Base-by-base conservation (phyloP, 2,113 vertebrate genomes). In the Paracanthobrama guichenoti region DNA sequence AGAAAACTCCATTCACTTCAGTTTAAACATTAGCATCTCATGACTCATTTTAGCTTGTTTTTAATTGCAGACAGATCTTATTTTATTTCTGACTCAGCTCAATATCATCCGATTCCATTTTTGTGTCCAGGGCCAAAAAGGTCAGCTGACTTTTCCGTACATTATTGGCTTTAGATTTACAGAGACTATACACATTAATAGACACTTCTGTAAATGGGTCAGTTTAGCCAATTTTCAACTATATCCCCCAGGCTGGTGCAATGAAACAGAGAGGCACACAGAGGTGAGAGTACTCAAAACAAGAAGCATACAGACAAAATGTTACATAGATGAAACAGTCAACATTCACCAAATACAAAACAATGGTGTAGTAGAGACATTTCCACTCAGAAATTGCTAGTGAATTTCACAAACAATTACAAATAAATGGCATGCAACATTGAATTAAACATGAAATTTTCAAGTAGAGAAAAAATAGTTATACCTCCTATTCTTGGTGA, bases 221-320 rank as follows among this genome's bases (percentile, higher is more conserved):
- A 62, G 24, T 79, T 46, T 62, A 64, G 77, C 4, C 57, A 79
- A 79, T 64, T 28, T 20, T 62, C 57, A 79, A 79, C 77, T 26
- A 20, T 46, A 62, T 16, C 57, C 14, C 39, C 22, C 0, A 1
- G 76, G 55, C 12, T 60, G 11, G 31, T 18, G 4, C 13, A 42
- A 44, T 1, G 8, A 7, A 2, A 76, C 71, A 48, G 22, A 73
- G 71, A 20, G 24, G n/a, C 53, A 62, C 7, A 1, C 12, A 46
- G 0, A 46, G 4, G 22, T 6, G 13, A 62, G 35, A 62, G 44
- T 18, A 79, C 57, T 62, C 16, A 44, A 79, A 44, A 44, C 35
- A 44, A n/a, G 20, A 39, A 79, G 35, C 6, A 3, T 62, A 60
- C 35, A 18, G 39, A 46, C 22, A 72, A 39, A 69, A 22, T 22